phyloP scores from a whole-genome alignment of 2,888 invertebrate genomes.

The Ophioninae sp. region DNA sequence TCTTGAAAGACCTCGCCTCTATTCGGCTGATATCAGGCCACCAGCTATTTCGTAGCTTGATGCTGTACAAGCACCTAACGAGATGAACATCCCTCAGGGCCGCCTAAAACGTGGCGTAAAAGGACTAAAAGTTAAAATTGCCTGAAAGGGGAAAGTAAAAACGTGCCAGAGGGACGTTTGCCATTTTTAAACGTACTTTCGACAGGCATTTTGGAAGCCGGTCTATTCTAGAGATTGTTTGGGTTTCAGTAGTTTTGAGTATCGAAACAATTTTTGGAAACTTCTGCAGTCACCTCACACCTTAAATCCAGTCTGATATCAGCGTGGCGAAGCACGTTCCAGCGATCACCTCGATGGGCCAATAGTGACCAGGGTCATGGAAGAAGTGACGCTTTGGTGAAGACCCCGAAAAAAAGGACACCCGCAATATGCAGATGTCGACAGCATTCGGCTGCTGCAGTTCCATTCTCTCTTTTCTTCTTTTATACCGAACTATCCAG shows the following conservation, averaged over 20 bases:
- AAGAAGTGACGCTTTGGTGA: neutral
- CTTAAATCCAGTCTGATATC: neutral
- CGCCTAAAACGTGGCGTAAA: neutral
- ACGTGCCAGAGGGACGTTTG: neutral
- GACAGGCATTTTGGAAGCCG: too few species aligned
- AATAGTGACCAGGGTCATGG: neutral
- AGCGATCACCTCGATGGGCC: constrained; percentile 1
- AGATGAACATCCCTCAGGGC: neutral
- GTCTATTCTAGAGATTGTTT: too few species aligned
- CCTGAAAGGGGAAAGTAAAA: neutral
- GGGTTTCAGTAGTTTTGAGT: too few species aligned
- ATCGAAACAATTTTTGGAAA: too few species aligned
- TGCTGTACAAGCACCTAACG: neutral
- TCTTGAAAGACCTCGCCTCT: neutral
- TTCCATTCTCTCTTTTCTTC: constrained; percentile 11
- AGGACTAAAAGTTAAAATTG: neutral
- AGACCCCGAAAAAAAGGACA: constrained; percentile 7
- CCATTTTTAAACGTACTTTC: neutral
- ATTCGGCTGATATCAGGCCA: neutral
- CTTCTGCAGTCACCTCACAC: too few species aligned
- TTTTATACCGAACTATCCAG: constrained; percentile 9
- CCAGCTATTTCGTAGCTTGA: neutral
- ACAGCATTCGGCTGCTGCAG: constrained; percentile 1
- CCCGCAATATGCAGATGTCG: constrained; percentile 5
- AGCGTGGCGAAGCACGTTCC: constrained; percentile 3